Evolutionary conservation across 2,888 invertebrate genomes (phyloP).

Genomic region (Philereme transversata): DNA sequence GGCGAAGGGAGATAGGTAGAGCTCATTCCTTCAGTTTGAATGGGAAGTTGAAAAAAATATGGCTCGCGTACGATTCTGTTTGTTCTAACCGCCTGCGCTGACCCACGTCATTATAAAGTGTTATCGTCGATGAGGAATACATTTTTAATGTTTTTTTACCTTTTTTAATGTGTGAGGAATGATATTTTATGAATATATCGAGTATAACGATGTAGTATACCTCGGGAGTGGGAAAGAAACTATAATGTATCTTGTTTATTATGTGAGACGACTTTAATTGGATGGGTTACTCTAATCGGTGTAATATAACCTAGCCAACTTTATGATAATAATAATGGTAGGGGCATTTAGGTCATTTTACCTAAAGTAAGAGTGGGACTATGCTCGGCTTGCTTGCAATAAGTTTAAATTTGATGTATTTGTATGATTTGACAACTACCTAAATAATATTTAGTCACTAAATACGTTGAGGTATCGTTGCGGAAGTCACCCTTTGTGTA

Average conservation of each 20-base stretch:
- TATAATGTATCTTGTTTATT: neutral
- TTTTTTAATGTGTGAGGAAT: conserved; percentile 74
- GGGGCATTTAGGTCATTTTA: no score
- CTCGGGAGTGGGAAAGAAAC: conserved; percentile 9
- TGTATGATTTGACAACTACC: no score
- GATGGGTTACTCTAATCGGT: no score
- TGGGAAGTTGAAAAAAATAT: conserved; percentile 53
- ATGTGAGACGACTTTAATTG: no score
- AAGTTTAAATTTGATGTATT: no score
- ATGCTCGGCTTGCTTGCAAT: no score
- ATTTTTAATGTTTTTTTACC: conserved; percentile 73
- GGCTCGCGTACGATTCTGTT: conserved; percentile 58
- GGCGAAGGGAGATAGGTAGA: conserved; percentile 37
- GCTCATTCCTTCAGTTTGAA: conserved; percentile 49
- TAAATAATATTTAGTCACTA: no score
- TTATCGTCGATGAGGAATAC: conserved; percentile 79
- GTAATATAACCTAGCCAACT: no score
- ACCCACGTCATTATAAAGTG: conserved; percentile 82
- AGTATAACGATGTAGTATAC: conserved; percentile 64
- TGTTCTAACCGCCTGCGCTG: conserved; percentile 81
- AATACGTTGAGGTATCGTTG: no score
- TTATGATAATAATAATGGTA: no score
- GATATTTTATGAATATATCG: conserved; percentile 78
- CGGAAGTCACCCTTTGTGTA: no score
- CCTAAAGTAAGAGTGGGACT: no score